Evolutionary conservation across 53 echinoderm and acorn worm genomes (phyloP), one percentile per base, ranked within the genome.

Genomic region (Mesocentrotus franciscanus): DNA sequence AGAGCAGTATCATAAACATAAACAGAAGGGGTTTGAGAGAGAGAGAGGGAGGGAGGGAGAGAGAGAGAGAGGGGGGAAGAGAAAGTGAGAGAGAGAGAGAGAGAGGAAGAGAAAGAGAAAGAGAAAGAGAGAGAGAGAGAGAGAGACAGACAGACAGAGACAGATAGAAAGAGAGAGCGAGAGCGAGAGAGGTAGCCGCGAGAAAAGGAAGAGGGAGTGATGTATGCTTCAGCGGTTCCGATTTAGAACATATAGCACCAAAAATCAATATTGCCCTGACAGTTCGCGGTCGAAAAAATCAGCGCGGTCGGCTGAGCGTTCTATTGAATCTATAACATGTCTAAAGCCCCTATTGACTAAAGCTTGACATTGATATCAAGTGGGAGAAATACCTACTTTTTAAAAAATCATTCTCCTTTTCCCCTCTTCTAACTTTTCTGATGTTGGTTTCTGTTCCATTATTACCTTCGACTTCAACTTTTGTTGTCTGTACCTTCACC

Each of bases 91-190:
- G 62, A 90, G 61, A 29, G 24, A 90, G 62, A 62, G 59, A 89
- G 89, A 33, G 90, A 64, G 79, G 35, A 57, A 85, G 26, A 24
- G 0, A 56, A 24, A 10, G 27, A 8, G 60, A 90, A n/a, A 90
- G 62, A 29, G 10, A n/a, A 60, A 61, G 62, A 62, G 34, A 34
- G 8, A 90, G 90, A 90, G 61, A 29, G 26, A 90, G 62, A 34
- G 89, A 59, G 89, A 33, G 90, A 90, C n/a, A 60, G 30, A 90
- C 61, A 90, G 61, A 90, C 1, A 90, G 90, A 60, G 59, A 90
- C 61, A 90, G 60, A 32, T n/a, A 91, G 60, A 12, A 8, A 36
- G 64, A 39, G 70, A 20, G 42, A 70, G 20, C 42, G 70, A 36
- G 92, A 39, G 70, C 1, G 71, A 26, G 24, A 92, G 55, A 71